These are phyloP conservation scores for Euzetes globulus DNA, from an alignment of 2,888 invertebrate genomes.

Conservation along the genomic window DNA sequence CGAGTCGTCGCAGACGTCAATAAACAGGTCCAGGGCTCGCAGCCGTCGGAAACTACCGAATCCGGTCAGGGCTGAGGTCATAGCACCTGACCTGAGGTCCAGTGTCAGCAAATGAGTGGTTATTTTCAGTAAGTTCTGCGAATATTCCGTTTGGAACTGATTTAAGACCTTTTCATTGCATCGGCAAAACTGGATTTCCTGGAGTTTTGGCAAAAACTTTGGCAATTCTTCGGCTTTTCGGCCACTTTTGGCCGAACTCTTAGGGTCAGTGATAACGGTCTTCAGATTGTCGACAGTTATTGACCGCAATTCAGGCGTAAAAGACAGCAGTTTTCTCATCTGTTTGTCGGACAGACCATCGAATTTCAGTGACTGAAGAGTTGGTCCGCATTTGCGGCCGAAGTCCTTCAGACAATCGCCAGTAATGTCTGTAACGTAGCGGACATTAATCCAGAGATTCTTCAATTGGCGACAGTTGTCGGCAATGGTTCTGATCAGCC, in stretches of 20 bases:
- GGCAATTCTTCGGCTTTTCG: neutral
- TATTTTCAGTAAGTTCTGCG: neutral
- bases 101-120: neutral
- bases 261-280: neutral
- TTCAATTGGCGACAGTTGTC: neutral
- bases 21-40: neutral
- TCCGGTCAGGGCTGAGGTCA: neutral
- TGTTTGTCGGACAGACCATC: neutral
- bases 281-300: neutral
- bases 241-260: no score
- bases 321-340: neutral
- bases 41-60: neutral
- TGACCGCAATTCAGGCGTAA: neutral
- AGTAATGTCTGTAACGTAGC: neutral
- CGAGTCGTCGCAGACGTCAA: neutral
- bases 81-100: neutral
- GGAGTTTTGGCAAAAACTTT: neutral
- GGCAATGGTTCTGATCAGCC: neutral
- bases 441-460: neutral
- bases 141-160: neutral
- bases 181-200: neutral
- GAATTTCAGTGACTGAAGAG: neutral
- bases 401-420: neutral
- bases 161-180: neutral
- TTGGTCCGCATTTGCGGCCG: neutral